Evolutionary conservation across 2,888 invertebrate species (phyloP), one percentile per base, ranked within the genome.

Genomic region (Clostera curtula): DNA sequence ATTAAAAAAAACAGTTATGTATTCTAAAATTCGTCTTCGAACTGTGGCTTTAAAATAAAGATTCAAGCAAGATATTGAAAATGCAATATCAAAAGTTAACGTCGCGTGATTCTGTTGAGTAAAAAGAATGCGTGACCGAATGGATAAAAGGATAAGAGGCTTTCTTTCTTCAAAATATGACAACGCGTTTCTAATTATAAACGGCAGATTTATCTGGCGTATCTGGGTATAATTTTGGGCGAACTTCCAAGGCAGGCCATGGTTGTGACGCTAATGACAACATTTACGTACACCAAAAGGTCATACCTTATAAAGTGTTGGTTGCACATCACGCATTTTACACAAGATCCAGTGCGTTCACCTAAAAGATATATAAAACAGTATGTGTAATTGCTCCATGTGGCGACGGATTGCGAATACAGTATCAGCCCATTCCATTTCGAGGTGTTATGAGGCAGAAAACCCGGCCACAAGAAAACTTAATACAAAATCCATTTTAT

Each of bases 201-300:
- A 32, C 26, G 26, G 24, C 31, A 57, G 44, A 56, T 56, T 53
- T 54, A 50, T 49, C 43, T 37, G 31, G 36, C 36, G 41, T n/a
- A n/a, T n/a, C n/a, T n/a, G 39, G 34, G 44, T 45, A 56, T 60
- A 56, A 54, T 49, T 60, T 58, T 66, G 69, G 66, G 66, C 69
- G 55, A 49, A 60, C 53, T 55, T 69, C 69, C 69, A 71, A 69
- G 57, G 42, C 32, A 49, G 48, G 41, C 40, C 45, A 49, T 48
- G 46, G 43, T 35, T 36, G 47, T 64, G 61, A 62, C 62, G 60
- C 33, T 39, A 18, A 13, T 27, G 31, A 27, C 37, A 36, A 40
- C 30, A 44, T 52, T 52, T 40, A 39, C 40, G 41, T 40, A 37
- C 17, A 40, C 37, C 27, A 29, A 47, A 46, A 49, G 45, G 46